phyloP scores from a whole-genome alignment of 2,888 invertebrate species.

The Orthosia incerta region DNA sequence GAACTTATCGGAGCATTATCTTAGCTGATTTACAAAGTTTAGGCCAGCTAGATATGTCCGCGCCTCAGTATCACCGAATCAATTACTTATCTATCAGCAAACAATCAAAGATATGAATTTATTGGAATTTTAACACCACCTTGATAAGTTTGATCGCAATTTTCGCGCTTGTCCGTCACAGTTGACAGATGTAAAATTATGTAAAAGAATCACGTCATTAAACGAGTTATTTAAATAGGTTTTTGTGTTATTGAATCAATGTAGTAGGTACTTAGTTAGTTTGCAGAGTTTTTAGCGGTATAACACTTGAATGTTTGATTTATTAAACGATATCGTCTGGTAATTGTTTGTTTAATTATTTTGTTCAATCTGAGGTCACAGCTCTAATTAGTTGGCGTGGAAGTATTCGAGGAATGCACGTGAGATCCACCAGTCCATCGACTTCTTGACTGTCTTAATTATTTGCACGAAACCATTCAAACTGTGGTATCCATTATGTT shows the following conservation, averaged over 20 bases:
- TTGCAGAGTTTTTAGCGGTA: slow-evolving; percentile 62
- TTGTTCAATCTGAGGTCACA: slow-evolving; percentile 75
- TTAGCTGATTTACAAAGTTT: slow-evolving; percentile 19
- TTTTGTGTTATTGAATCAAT: slow-evolving; percentile 50
- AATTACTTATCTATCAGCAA: slow-evolving; percentile 48
- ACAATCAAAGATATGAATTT: slow-evolving; percentile 57
- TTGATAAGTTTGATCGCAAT: slow-evolving; percentile 75
- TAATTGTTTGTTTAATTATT: slow-evolving; percentile 61
- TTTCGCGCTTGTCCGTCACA: slow-evolving; percentile 70
- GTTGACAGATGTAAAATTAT: slow-evolving; percentile 65
- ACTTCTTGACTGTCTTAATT: slow-evolving; percentile 76
- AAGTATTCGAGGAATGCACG: slow-evolving; percentile 82
- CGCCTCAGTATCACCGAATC: slow-evolving; percentile 20
- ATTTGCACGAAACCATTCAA: slow-evolving; percentile 77
- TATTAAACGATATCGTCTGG: slow-evolving; percentile 66
- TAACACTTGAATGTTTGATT: slow-evolving; percentile 66
- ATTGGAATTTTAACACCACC: slow-evolving; percentile 73
- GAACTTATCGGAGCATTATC: slow-evolving; percentile 37
- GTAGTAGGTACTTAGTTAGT: slow-evolving; percentile 38
- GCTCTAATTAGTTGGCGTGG: slow-evolving; percentile 75
- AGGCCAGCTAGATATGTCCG: neutral
- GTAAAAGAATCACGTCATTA: slow-evolving; percentile 64
- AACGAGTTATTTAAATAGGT: slow-evolving; percentile 51
- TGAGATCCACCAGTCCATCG: slow-evolving; percentile 79
- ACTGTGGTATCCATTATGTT: slow-evolving; percentile 52